These are phyloP conservation scores for Ateles fusciceps DNA, from an alignment of 2,797 vertebrate genomes.

Conservation along the genomic window DNA sequence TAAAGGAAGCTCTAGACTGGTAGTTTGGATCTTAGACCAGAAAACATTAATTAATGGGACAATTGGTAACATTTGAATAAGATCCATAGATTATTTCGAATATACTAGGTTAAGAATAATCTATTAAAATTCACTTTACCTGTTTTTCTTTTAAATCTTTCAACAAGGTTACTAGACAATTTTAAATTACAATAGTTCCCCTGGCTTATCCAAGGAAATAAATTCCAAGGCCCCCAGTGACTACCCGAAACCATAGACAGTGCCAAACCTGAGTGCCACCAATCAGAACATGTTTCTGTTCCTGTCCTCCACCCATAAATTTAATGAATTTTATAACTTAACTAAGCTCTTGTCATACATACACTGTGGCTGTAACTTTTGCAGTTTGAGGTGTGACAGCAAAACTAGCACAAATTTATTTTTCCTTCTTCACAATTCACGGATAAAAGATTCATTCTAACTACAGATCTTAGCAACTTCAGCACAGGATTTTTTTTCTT, in stretches of 20 bases:
- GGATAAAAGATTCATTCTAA: background rate
- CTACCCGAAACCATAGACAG: background rate
- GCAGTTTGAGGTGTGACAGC: background rate
- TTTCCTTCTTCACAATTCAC: background rate
- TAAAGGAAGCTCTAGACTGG: background rate
- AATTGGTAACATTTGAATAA: background rate
- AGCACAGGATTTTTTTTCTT: background rate
- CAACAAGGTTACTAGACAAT: background rate
- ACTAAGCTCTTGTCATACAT: background rate
- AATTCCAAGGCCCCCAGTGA: background rate
- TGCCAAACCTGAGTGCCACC: background rate
- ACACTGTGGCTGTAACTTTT: background rate
- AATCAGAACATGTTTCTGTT: background rate
- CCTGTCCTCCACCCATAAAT: background rate
- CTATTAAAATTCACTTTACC: background rate
- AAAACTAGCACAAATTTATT: background rate
- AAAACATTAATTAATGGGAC: background rate
- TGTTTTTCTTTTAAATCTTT: background rate
- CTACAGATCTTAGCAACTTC: background rate
- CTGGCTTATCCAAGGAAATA: background rate
- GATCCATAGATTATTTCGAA: background rate
- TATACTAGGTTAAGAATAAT: background rate
- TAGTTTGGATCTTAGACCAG: background rate
- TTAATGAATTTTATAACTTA: background rate
- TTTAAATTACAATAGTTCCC: background rate